Evolutionary conservation across 2,113 vertebrate genomes (phyloP), one percentile per base, ranked within the genome.

Genomic region (Rhynchomys soricoides): DNA sequence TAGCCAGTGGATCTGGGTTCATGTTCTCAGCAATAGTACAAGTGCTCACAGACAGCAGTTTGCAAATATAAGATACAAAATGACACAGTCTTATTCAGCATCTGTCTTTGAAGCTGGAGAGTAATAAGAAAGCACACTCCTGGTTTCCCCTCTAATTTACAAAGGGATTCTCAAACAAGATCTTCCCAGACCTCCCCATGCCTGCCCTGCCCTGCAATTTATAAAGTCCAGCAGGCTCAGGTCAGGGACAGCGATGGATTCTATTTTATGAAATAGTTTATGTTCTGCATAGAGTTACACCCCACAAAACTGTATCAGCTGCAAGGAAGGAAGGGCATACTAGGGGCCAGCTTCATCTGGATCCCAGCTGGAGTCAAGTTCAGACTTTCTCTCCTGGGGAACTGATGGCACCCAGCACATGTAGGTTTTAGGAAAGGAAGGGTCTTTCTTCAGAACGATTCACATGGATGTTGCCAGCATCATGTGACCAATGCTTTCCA

Each of bases 371-470:
- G 50, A 34, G 37, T 50, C 81, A 26, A 12, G 52, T 13, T 40
- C 12, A 17, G 57, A 40, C 66, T 43, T 37, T 34, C 10, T 77
- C 22, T 59, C 77, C 40, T 5, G 31, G 37, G 34, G 59, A 22
- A 10, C 55, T 40, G 66, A 3, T 1, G 34, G 29, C 29, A 6
- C 3, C 3, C 37, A 8, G 31, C 10, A 0, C 1, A 15, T 0
- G 5, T 0, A 34, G 64, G 70, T 7, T 3, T 3, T 0, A 24
- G 55, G 10, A 29, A 62, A 24, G 48, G 24, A 64, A 57, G 2
- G 19, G 19, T 11, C 19, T 78, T 8, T 16, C 17, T 29, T 43
- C 37, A 59, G 21, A 87, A 8, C 1, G n/a, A n/a, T n/a, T 26
- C 70, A 57, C 17, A 48, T 59, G 50, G 81, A 52, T 4, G 0